Conservation (phyloP, 30 jellyfish, hydroid and myxozoan genomes). For the Aurelia sp. region DNA sequence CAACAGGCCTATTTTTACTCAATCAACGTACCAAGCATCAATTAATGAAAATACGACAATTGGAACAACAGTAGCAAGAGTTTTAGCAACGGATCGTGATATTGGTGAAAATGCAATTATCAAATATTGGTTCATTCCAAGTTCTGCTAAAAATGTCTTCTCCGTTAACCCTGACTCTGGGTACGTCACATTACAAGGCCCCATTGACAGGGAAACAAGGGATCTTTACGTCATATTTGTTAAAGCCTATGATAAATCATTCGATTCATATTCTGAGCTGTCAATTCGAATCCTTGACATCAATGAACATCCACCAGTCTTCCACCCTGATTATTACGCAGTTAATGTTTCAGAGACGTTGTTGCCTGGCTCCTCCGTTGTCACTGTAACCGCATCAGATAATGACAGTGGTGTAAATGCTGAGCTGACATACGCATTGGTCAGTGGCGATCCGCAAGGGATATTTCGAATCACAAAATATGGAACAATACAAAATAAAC, state of each 20-base stretch:
- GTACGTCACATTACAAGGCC: constrained; percentile 60
- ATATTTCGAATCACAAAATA: constrained; percentile 69
- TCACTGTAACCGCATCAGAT: constrained; percentile 72
- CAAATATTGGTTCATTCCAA: constrained; percentile 75
- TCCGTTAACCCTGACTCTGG: constrained; percentile 71
- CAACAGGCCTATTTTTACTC: constrained; percentile 80
- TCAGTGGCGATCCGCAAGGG: constrained; percentile 70
- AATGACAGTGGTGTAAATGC: constrained; percentile 86
- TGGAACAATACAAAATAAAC: constrained; percentile 69
- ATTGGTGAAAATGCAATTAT: constrained; percentile 73
- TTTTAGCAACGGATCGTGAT: constrained; percentile 86
- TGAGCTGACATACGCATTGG: constrained; percentile 48
- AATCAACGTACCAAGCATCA: constrained; percentile 43
- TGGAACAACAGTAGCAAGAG: constrained; percentile 62
- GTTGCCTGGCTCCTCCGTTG: constrained; percentile 68
- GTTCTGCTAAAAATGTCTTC: constrained; percentile 71
- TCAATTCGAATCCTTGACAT: constrained; percentile 66
- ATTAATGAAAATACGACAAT: constrained; percentile 75
- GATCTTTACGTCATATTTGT: constrained; percentile 71
- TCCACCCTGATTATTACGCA: constrained; percentile 46
- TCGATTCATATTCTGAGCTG: constrained; percentile 68
- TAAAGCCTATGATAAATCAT: constrained; percentile 65
- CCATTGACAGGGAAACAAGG: constrained; percentile 74
- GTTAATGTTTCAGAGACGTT: constrained; percentile 75
- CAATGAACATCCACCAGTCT: constrained; percentile 86